Evolutionary conservation across 92 coral and sea anemone genomes (phyloP), one percentile per base, ranked within the genome.

Genomic region (Palythoa grandiflora): DNA sequence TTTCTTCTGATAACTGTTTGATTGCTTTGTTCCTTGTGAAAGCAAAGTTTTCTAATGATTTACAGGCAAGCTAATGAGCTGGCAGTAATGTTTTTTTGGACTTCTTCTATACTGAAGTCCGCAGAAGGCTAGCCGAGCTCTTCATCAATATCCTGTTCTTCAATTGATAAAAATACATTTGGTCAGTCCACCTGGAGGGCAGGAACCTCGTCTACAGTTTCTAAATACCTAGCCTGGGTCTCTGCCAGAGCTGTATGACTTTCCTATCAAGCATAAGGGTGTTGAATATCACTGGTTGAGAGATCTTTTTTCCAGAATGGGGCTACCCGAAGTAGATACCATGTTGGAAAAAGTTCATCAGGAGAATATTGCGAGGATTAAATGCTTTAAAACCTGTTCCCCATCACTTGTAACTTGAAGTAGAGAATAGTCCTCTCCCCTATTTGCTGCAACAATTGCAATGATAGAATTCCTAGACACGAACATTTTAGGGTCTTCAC

Each of bases 391-490:
- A 20, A 77, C 48, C 57, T 77, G 66, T 9, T 77, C n/a, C 12
- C 81, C 81, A 10, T 77, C 63, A 8, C 79, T 50, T 17, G 59
- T 47, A 17, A 47, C 81, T 38, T 88, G 50, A 14, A 79, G 87
- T 17, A 88, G 75, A 55, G 81, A 88, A 71, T 87, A 78, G 16
- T 87, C 90, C 38, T 75, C 90, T 35, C 90, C 90, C 48, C 85
- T 77, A 75, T 87, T 85, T 36, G 85, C 85, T 16, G 85, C 73
- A 87, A 79, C 90, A 9, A 87, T 78, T 38, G 90, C 90, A 44
- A 87, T 75, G 39, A 28, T 78, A 0, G 90, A 81, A 77, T 68
- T 47, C 61, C 44, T 87, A 15, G 79, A 15, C 1, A 83, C 90
- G 9, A 77, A 50, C 1, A 55, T 6, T 55, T 77, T 87, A 1